A percentile compares a stretch with the other conserved stretches of the same genome.
phyloP scores from a whole-genome alignment of 1,140 invertebrate genomes.

The Drosophila equinoxialis region DNA sequence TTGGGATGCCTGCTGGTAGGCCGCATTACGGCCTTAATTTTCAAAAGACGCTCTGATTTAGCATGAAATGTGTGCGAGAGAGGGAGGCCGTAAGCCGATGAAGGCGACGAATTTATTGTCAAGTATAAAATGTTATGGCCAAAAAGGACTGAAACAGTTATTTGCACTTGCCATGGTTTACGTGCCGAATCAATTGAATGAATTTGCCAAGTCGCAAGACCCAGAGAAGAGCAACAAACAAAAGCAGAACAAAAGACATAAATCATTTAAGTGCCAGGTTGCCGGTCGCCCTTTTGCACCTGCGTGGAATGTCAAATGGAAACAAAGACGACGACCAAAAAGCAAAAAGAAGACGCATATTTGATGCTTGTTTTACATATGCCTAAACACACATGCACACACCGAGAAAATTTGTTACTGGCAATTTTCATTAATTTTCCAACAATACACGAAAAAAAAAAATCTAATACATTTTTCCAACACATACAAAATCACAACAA shows the following conservation, averaged over 20 bases:
- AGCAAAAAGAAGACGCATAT: slow-evolving; percentile 55
- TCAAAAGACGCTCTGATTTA: slow-evolving; percentile 70
- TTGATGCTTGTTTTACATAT: slow-evolving; percentile 77
- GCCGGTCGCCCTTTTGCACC: slow-evolving; percentile 44
- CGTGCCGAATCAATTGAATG: slow-evolving; percentile 76
- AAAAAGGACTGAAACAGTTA: slow-evolving; percentile 70
- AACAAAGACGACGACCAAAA: slow-evolving; percentile 29
- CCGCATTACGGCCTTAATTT: slow-evolving; percentile 65
- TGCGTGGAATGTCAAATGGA: slow-evolving; percentile 73
- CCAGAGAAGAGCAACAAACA: background rate
- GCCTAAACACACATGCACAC: slow-evolving; percentile 42
- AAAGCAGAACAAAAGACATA: slow-evolving; percentile 39
- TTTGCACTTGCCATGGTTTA: slow-evolving; percentile 74
- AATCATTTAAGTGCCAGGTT: slow-evolving; percentile 65
- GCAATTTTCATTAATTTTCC: slow-evolving; percentile 78
- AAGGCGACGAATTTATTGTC: slow-evolving; percentile 71
- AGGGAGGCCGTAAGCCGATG: background rate
- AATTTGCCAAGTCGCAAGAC: slow-evolving; percentile 17
- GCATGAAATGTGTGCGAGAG: slow-evolving; percentile 24
- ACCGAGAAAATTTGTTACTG: slow-evolving; percentile 65
- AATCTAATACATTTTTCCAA: slow-evolving; percentile 63
- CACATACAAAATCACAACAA: background rate
- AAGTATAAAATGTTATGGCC: slow-evolving; percentile 75
- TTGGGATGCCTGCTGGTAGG: slow-evolving; percentile 31
- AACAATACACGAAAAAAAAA: slow-evolving; percentile 19